These are phyloP conservation scores for Caenorhabditis parvicauda DNA, from an alignment of 2,888 invertebrate genomes.

Conservation along the genomic window DNA sequence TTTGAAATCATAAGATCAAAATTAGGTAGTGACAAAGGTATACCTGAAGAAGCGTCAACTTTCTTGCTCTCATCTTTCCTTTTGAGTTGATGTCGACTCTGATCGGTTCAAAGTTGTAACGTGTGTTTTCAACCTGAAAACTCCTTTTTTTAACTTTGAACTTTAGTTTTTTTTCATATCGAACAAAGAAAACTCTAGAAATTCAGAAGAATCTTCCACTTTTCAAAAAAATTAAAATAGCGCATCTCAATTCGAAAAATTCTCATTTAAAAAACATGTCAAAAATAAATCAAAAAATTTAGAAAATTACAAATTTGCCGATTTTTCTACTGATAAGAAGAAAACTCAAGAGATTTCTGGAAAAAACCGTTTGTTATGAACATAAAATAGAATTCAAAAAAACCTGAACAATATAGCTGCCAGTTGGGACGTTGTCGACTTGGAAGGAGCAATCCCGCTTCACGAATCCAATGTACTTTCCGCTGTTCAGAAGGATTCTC, in stretches of 20 bases:
- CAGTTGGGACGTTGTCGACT: slow-evolving; percentile 79
- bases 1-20: too few species aligned
- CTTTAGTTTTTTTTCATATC: neutral
- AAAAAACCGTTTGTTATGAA: neutral
- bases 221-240: too few species aligned
- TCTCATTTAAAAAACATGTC: too few species aligned
- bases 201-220: too few species aligned
- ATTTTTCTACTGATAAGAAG: too few species aligned
- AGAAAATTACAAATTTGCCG: too few species aligned
- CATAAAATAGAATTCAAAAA: neutral
- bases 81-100: slow-evolving; percentile 95
- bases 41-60: slow-evolving; percentile 86
- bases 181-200: too few species aligned
- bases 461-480: slow-evolving; percentile 49
- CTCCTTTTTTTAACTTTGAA: neutral
- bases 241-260: too few species aligned
- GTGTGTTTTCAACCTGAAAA: slow-evolving; percentile 73
- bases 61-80: slow-evolving; percentile 90
- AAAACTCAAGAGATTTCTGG: neutral
- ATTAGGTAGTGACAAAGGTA: too few species aligned
- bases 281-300: too few species aligned
- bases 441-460: slow-evolving; percentile 87
- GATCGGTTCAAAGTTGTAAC: slow-evolving; percentile 87
- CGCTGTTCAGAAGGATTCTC: slow-evolving; percentile 57
- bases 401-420: slow-evolving; percentile 90